Base-by-base conservation (phyloP, 2,888 invertebrate genomes). In the Hyppa rectilinea region DNA sequence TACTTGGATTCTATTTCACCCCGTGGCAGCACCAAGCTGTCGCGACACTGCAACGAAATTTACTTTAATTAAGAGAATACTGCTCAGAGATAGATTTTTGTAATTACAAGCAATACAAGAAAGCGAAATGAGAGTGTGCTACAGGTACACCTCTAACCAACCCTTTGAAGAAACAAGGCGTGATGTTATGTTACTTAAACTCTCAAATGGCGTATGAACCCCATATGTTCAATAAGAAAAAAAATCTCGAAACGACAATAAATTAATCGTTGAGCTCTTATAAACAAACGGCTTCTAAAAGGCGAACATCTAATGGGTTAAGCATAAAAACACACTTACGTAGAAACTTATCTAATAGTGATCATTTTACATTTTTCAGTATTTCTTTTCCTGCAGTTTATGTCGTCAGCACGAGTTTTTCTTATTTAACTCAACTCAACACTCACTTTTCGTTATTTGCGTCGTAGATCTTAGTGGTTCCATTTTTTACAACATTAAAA, bases 21-120 rank as follows among this genome's bases (percentile, higher is more conserved):
- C 56, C 7, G 23, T 58, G 26, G 6, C 6, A 6, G 3, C 36
- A 6, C 23, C 3, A n/a, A n/a, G n/a, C n/a, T n/a, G n/a, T n/a
- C n/a, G n/a, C n/a, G n/a, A n/a, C n/a, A n/a, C n/a, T n/a, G n/a
- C n/a, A n/a, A 36, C 17, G 36, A 23, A 56, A 23, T 23, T 23
- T 17, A 61, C n/a, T 23, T 14, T 0, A 23, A 20, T 52, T 26
- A 47, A 68, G 73, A 78, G 75, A 20, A 12, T 9, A 23, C 14
- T 31, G 14, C 66, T 40, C 6, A 23, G 20, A 31, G 1, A 5
- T 23, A n/a, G 14, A 0, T 40, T 38, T 62, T 20, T 20, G 20
- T 58, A 20, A 26, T 20, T 2, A 20, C 17, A 36, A 56, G 38
- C 36, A 23, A 36, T 36, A 23, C 5, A n/a, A n/a, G n/a, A n/a